phyloP scores from a whole-genome alignment of 2,797 vertebrate species.

The Anolis apletophallus region DNA sequence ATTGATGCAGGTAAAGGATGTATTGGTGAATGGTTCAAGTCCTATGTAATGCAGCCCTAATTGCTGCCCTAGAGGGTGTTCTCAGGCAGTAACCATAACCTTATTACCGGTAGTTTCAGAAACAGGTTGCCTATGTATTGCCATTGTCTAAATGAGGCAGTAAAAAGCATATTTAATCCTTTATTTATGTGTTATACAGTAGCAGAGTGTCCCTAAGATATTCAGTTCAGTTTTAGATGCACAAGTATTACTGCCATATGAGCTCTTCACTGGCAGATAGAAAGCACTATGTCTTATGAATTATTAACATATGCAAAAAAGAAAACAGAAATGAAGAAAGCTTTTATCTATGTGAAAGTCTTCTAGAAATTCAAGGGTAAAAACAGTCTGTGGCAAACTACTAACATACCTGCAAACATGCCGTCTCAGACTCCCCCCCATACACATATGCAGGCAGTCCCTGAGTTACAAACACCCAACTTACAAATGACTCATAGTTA shows the following conservation, averaged over 20 bases:
- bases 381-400: background rate
- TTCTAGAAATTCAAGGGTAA: background rate
- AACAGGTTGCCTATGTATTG: background rate
- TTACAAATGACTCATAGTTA: no score
- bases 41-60: background rate
- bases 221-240: constrained; percentile 5
- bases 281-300: background rate
- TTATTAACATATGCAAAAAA: constrained; percentile 22
- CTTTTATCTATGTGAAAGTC: background rate
- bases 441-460: no score
- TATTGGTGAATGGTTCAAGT: background rate
- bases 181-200: background rate
- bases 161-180: background rate
- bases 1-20: background rate
- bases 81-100: background rate
- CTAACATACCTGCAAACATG: background rate
- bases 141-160: background rate
- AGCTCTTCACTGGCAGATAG: background rate
- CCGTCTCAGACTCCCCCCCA: no score
- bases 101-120: background rate
- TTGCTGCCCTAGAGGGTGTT: background rate
- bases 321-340: background rate
- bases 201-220: background rate
- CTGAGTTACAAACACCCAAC: no score
- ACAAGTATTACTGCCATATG: background rate